Evolutionary conservation across 2,797 vertebrate genomes (phyloP), one percentile per base, ranked within the genome.

Genomic region (Sebastes aleutianus): DNA sequence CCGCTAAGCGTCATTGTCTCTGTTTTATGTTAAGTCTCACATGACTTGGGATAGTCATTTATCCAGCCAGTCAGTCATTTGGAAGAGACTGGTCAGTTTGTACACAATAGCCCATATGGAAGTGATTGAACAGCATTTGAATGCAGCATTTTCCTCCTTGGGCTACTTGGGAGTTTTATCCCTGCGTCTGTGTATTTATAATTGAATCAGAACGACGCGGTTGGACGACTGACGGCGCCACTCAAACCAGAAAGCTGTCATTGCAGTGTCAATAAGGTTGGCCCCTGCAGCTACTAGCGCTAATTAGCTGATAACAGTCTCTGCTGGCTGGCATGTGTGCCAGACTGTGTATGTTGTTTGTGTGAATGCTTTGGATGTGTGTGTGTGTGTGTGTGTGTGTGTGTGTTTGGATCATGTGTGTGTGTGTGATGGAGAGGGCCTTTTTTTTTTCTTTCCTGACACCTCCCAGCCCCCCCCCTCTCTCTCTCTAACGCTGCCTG

Each of bases 271-370:
- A 86, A 79, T 87, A 84, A 89, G 84, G 84, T 76, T 82, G 78
- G 77, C 80, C 85, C 87, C 90, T 74, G 83, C 81, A 89, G 92
- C 89, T 89, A 87, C 70, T 2, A n/a, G 68, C 63, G 69, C 87
- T 92, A 93, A 94, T 94, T 92, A 94, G 82, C 88, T 85, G 86
- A 88, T 87, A 88, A 92, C 84, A 74, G 77, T 73, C 87, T 87
- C 80, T 59, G 79, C 72, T 77, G 80, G 82, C 74, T 80, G 66
- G 39, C 78, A 57, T 34, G 47, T 20, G 26, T 66, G 84, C 81
- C 83, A 90, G 73, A 81, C 47, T 67, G 22, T 69, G 74, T 67
- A 54, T 70, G 71, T 22, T 75, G 58, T 77, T 8, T 73, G 47
- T 39, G 67, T 68, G 62, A 31, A 50, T 27, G 47, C 29, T 63